Base-by-base conservation (phyloP, 2,888 invertebrate species). In the Pollenia amentaria region DNA sequence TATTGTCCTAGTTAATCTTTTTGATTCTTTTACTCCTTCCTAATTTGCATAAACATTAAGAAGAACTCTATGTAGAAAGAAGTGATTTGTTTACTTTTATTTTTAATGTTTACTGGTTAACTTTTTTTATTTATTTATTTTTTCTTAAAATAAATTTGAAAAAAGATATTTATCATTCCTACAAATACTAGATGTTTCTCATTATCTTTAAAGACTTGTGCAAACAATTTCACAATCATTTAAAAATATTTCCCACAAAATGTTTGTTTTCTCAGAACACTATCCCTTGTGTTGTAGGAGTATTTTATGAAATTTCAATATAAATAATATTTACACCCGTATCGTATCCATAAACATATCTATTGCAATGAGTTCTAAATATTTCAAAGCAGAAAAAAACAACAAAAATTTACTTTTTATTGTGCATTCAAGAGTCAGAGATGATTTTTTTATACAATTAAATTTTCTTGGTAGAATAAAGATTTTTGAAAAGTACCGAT, bases 281-380 rank as follows among this genome's bases (percentile, higher is more conserved):
- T 38, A 14, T 48, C 29, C n/a, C 29, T 67, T 10, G 3, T 16
- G 12, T 48, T n/a, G n/a, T 46, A 21, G 18, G 14, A 18, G 21
- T 21, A 29, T 67, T 38, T 6, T 55, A 44, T 7, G 21, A 72
- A 55, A 21, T 55, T 70, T 55, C 53, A 53, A 70, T 55, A 53
- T 38, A 42, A 70, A 38, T 14, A 55, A 42, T 18, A 29, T 29
- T 2, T 21, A 2, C 53, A 29, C 21, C 21, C 18, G 3, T 64
- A 21, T 73, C 40, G 9, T 51, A 57, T 14, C 38, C 67, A 51
- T 67, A 48, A 67, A 67, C 11, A 67, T 67, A 16, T 67, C 38
- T 21, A 38, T 38, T 9, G n/a, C 9, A 48, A 67, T 67, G 38
- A 38, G 14, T 48, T 67, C 38, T 1, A 16, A n/a, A 51, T 67